A percentile compares a stretch with the other conserved stretches of the same genome.
These are phyloP conservation scores for Parotocinclus haroldoi DNA, from an alignment of 2,797 vertebrate species.

Conservation along the genomic window DNA sequence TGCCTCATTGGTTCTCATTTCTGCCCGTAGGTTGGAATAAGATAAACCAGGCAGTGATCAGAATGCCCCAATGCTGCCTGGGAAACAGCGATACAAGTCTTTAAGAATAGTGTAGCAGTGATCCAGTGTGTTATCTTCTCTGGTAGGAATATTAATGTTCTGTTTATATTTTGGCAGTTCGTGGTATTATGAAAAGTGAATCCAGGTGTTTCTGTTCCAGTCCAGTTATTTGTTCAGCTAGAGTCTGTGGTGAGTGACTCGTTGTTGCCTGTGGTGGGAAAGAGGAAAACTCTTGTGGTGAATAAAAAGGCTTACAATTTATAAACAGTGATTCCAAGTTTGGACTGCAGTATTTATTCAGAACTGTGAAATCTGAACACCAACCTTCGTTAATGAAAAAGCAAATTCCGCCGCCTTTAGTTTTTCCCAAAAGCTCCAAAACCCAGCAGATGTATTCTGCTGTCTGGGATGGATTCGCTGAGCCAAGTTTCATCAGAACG, in stretches of 20 bases:
- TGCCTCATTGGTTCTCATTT: not conserved
- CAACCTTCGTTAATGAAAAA: not conserved
- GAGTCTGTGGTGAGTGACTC: not conserved
- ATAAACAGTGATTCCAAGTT: not conserved
- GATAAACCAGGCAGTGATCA: slow-evolving; percentile 5
- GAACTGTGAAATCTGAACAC: not conserved
- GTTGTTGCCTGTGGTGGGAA: not conserved
- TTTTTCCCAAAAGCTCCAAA: not conserved
- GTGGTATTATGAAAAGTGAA: not conserved
- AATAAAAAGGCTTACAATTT: not conserved
- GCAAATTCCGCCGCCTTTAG: not conserved
- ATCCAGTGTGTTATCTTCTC: not conserved
- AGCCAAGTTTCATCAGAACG: no score
- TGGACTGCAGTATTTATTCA: not conserved
- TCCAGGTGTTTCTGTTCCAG: not conserved
- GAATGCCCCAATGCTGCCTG: not conserved
- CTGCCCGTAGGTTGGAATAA: not conserved
- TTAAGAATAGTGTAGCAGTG: not conserved
- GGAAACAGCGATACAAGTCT: not conserved
- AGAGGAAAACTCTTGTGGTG: not conserved
- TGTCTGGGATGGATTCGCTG: no score
- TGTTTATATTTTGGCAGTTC: not conserved
- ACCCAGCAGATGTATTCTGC: no score
- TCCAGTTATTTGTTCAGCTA: not conserved
- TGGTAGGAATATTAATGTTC: not conserved